A percentile compares a stretch with the other conserved stretches of the same genome.
phyloP scores from a whole-genome alignment of 2,113 vertebrate species.

The Brachyhypopomus gauderio region DNA sequence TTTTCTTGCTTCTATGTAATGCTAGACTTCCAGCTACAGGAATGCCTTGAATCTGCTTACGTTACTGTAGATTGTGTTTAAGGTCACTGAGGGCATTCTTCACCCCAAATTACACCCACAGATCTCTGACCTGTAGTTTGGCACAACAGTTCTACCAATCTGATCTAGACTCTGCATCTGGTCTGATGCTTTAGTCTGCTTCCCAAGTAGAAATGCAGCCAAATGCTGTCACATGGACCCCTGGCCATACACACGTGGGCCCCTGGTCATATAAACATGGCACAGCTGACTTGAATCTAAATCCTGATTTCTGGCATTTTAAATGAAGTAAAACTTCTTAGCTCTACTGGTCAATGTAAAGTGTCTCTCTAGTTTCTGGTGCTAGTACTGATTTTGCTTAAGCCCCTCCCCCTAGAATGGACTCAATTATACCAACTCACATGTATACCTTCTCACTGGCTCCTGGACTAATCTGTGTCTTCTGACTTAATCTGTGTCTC shows the following conservation, averaged over 20 bases:
- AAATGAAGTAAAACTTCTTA: neutral
- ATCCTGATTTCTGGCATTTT: too few species aligned
- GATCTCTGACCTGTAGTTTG: neutral
- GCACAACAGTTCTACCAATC: neutral
- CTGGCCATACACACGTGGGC: too few species aligned
- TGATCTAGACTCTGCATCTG: neutral
- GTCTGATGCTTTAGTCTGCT: too few species aligned
- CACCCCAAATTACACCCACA: too few species aligned
- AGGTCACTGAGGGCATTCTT: too few species aligned
- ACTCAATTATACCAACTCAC: conserved; percentile 22
- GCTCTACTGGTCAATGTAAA: too few species aligned
- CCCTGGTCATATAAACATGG: neutral
- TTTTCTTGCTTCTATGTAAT: neutral
- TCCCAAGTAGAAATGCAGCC: too few species aligned
- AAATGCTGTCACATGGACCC: too few species aligned
- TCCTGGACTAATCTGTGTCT: neutral
- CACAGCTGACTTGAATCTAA: neutral
- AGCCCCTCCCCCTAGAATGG: neutral
- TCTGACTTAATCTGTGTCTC: too few species aligned
- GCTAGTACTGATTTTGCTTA: conserved; percentile 21
- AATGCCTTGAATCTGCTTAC: neutral
- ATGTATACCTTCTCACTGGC: neutral
- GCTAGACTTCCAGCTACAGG: too few species aligned
- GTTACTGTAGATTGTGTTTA: neutral
- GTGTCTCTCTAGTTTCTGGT: conserved; percentile 2